These are phyloP conservation scores for Bagarius yarrelli DNA, from an alignment of 2,113 vertebrate genomes.

Conservation along the genomic window DNA sequence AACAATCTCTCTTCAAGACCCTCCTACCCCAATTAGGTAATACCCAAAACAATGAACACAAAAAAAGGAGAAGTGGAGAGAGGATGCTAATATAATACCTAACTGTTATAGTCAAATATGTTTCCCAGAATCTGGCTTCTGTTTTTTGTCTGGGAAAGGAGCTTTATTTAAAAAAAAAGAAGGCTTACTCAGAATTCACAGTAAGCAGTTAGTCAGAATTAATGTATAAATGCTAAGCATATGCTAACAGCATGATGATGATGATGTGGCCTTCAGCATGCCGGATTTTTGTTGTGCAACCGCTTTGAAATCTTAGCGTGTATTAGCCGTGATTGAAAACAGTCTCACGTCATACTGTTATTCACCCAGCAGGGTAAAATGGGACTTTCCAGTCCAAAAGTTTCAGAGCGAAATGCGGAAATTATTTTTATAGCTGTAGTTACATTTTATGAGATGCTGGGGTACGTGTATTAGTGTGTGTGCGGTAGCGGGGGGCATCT, in stretches of 20 bases:
- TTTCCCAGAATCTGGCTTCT: slow-evolving; percentile 36
- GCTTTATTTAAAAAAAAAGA: background rate
- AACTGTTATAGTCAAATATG: slow-evolving; percentile 9
- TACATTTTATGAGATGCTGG: background rate
- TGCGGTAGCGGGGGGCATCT: background rate
- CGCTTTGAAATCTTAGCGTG: background rate
- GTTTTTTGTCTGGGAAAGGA: background rate
- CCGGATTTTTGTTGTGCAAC: background rate
- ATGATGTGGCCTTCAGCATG: background rate
- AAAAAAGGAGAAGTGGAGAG: slow-evolving; percentile 46
- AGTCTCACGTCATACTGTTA: background rate
- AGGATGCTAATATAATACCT: slow-evolving; percentile 29
- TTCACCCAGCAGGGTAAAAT: background rate
- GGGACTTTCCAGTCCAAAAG: slow-evolving; percentile 17
- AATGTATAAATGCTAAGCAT: slow-evolving; percentile 13
- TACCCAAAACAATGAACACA: slow-evolving; percentile 30
- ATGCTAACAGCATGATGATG: background rate
- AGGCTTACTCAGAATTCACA: slow-evolving; percentile 27
- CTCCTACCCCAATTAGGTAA: slow-evolving; percentile 32
- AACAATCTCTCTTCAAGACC: slow-evolving; percentile 31
- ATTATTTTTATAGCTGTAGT: slow-evolving; percentile 15
- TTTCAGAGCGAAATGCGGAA: slow-evolving; percentile 8
- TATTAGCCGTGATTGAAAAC: slow-evolving; percentile 18
- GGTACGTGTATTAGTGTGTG: slow-evolving; percentile 5
- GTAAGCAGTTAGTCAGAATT: background rate